Evolutionary conservation across 2,888 invertebrate genomes (phyloP).

Genomic region (Spilosoma lubricipeda): DNA sequence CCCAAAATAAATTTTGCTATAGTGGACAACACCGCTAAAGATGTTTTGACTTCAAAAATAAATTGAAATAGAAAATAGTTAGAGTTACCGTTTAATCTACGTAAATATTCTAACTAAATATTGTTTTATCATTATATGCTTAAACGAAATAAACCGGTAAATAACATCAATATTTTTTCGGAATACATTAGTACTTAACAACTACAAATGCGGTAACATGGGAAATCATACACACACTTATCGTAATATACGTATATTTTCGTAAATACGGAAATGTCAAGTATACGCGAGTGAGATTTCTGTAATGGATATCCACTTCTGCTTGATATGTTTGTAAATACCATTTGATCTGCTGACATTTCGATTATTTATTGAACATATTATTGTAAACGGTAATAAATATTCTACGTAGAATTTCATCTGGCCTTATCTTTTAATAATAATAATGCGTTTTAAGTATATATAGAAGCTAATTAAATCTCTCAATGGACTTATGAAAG

Average conservation of each 20-base stretch:
- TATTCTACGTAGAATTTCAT: slow-evolving; percentile 4
- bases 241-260: not conserved
- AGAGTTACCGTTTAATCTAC: too few species aligned
- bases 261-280: slow-evolving; percentile 2
- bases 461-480: too few species aligned
- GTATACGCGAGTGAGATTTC: not conserved
- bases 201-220: not conserved
- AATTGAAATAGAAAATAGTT: too few species aligned
- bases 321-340: slow-evolving; percentile 6
- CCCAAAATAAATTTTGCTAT: too few species aligned
- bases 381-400: slow-evolving; percentile 9
- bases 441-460: too few species aligned
- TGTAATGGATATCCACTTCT: slow-evolving; percentile 14
- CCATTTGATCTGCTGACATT: slow-evolving; percentile 14
- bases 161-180: not conserved
- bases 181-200: not conserved
- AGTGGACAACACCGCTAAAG: too few species aligned
- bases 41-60: too few species aligned
- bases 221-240: not conserved
- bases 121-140: too few species aligned
- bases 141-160: too few species aligned
- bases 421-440: not conserved
- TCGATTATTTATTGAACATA: slow-evolving; percentile 18
- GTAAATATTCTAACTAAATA: too few species aligned
- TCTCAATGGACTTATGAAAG: not conserved